phyloP scores from a whole-genome alignment of 2,113 vertebrate genomes.

The Dicrurus megarhynchus region DNA sequence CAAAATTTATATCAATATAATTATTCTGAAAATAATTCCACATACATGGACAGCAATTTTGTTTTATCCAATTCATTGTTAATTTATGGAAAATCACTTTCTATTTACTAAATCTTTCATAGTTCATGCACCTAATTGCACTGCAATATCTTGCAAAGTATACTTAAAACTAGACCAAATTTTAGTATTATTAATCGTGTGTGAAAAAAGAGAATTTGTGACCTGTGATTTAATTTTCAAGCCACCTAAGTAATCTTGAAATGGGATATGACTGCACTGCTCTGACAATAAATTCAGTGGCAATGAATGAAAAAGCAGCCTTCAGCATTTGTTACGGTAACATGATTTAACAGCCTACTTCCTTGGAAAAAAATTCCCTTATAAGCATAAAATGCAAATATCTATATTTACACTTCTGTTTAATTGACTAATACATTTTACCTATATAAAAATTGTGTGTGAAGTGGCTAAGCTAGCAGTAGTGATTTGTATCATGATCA shows the following conservation, averaged over 20 bases:
- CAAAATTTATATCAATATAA: background rate
- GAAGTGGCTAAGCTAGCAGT: background rate
- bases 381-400: slow-evolving; percentile 18
- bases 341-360: slow-evolving; percentile 69
- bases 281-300: slow-evolving; percentile 67
- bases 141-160: background rate
- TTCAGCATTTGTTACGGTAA: slow-evolving; percentile 62
- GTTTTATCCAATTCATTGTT: background rate
- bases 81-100: background rate
- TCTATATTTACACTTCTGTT: slow-evolving; percentile 62
- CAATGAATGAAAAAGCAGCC: slow-evolving; percentile 68
- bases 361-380: slow-evolving; percentile 21
- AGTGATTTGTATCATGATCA: background rate
- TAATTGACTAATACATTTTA: slow-evolving; percentile 60
- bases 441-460: background rate
- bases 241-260: slow-evolving; percentile 66
- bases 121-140: background rate
- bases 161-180: background rate
- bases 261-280: slow-evolving; percentile 57
- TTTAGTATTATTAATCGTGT: background rate
- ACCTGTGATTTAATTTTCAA: slow-evolving; percentile 68
- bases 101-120: background rate
- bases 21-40: background rate
- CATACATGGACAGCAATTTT: background rate
- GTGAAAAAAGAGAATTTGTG: slow-evolving; percentile 30